Evolutionary conservation across 2,888 invertebrate species (phyloP).

Genomic region (Macrosiphum euphorbiae): DNA sequence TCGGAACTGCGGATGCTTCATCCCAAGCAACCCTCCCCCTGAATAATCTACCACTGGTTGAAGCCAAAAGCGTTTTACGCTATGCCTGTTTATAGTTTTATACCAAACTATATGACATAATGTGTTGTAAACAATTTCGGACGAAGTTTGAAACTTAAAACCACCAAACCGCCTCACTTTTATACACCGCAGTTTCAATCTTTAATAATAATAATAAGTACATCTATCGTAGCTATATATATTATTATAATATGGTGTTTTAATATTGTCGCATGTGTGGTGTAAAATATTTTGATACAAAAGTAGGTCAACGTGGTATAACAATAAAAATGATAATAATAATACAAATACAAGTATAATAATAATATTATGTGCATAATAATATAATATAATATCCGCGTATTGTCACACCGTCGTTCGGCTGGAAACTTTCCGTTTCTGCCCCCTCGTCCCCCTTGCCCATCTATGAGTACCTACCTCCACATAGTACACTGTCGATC

Average conservation of each 20-base stretch:
- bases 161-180: background rate
- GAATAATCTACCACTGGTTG: no score
- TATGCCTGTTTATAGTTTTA: background rate
- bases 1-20: no score
- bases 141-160: background rate
- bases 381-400: constrained; percentile 1
- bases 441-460: background rate
- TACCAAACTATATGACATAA: background rate
- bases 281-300: background rate
- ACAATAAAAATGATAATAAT: background rate
- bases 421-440: background rate
- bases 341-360: no score
- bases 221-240: background rate
- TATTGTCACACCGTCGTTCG: background rate
- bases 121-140: background rate
- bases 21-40: no score
- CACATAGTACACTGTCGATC: background rate
- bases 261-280: background rate
- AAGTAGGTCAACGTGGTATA: background rate
- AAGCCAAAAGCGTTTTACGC: background rate
- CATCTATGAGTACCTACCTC: background rate
- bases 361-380: background rate
- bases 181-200: background rate
- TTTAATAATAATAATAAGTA: no score
- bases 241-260: background rate